Base-by-base conservation (phyloP, 2,888 invertebrate species). In the Pachymerium ferrugineum region DNA sequence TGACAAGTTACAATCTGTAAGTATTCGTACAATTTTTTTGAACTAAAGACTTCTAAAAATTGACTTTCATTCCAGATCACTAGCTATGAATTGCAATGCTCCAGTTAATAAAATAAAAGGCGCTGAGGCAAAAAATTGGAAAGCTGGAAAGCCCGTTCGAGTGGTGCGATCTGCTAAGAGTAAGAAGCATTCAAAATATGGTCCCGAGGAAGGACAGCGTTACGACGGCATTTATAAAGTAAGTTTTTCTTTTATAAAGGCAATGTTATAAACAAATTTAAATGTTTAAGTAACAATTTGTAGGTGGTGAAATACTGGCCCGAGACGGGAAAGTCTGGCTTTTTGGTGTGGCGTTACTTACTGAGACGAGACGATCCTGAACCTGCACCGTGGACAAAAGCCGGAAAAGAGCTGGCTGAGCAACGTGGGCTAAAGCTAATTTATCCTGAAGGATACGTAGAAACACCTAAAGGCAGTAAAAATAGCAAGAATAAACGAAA, bases 221-320 rank as follows among this genome's bases (percentile, higher is more conserved):
- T 93, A 93, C 80, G 93, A 94, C 80, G 93, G 93, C 0, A 88
- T 93, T 72, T 94, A 93, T 82, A 93, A 93, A 84, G 84, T 83
- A 72, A 62, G 76, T 76, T 3, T 71, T 6, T 22, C 14, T 10
- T 0, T 5, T 29, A 1, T 12, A 29, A 16, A 14, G 8, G 8
- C 16, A 62, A 35, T 10, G 38, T 35, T 62, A 62, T 62, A 62
- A 8, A 16, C 62, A 14, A 35, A 31, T 70, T 70, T 35, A 10
- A n/a, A 30, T 33, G 1, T 35, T 16, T 19, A 14, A 31, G 25
- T n/a, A 70, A 25, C 31, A 75, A 54, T 42, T 75, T 47, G 12
- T 76, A 83, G 83, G 89, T 94, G 0, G 89, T 91, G 0, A 91
- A 90, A 78, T 93, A 93, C 80, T 92, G 90, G 83, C 89, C 89